Evolutionary conservation across 2,797 vertebrate species (phyloP).

Genomic region (Varecia variegata): DNA sequence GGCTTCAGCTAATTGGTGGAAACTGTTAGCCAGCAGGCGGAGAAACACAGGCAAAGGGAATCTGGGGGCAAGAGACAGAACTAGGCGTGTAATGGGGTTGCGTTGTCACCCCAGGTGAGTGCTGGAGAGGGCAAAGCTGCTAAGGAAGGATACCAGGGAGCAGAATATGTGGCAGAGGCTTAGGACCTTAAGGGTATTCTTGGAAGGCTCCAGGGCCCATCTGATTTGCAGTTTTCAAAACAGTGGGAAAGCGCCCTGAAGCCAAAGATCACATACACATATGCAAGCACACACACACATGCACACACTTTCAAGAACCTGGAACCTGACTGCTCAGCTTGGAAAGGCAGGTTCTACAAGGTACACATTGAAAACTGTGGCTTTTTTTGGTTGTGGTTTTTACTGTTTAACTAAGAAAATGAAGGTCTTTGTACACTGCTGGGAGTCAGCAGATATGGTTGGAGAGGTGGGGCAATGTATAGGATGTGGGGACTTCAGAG

Average conservation of each 20-base stretch:
- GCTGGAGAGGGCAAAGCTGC: not conserved
- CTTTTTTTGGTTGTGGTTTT: not conserved
- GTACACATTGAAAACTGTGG: not conserved
- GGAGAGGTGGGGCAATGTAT: not conserved
- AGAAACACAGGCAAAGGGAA: conserved; percentile 40
- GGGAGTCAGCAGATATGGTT: not conserved
- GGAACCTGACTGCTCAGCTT: not conserved
- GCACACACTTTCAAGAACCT: not conserved
- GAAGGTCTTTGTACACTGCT: not conserved
- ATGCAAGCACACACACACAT: no score
- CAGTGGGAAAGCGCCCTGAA: not conserved
- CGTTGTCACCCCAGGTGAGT: not conserved
- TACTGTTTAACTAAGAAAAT: not conserved
- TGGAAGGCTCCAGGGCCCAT: not conserved
- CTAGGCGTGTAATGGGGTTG: not conserved
- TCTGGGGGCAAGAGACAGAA: not conserved
- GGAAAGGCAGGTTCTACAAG: not conserved
- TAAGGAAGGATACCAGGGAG: not conserved
- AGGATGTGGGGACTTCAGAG: not conserved
- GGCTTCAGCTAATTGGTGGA: not conserved
- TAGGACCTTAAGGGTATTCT: not conserved
- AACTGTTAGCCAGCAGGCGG: conserved; percentile 14
- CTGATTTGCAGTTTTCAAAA: conserved; percentile 26
- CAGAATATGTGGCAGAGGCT: conserved; percentile 8
- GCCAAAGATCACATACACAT: not conserved